Base-by-base conservation (phyloP, 1,140 invertebrate species). In the Drosophila bocqueti region DNA sequence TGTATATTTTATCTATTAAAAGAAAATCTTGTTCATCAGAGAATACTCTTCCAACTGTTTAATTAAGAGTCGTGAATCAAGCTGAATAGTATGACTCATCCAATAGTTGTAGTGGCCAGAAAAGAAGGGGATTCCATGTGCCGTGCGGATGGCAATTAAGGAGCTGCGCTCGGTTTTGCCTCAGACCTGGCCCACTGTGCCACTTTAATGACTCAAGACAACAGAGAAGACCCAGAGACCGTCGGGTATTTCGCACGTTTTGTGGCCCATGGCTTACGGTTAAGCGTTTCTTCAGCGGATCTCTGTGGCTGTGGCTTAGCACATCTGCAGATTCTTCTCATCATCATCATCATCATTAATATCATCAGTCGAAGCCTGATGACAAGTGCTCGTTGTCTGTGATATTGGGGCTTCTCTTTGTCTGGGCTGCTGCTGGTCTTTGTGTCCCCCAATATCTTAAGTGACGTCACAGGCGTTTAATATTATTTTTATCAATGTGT, bases 201-300 rank as follows among this genome's bases (percentile, higher is more conserved):
- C 42, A 58, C 46, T 67, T 65, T 76, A 79, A 86, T 85, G 83
- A 87, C 54, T 86, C 66, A 83, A 87, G 65, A 64, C 65, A 26
- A 42, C 64, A 65, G 79, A 29, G 34, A 16, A 54, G 52, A 16
- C 52, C 18, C 4, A 55, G 52, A 54, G 52, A 77, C 55, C 16
- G 62, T 9, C 55, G 62, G 62, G 58, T 68, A 81, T 73, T 86
- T 86, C 65, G 74, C 83, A 86, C 82, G 82, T 86, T 85, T 78
- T 43, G 47, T 62, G 50, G 45, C 59, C 60, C 58, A 57, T 57
- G 58, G 68, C 72, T 68, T 73, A 84, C 77, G 83, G 82, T 83
- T 83, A 66, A 59, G 29, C 64, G 43, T 47, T 84, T 79, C 73
- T 76, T 67, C 38, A 24, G 34, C 46, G 49, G 49, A 62, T 64